phyloP scores from a whole-genome alignment of 2,888 invertebrate genomes.

The Anoplius nigerrimus region DNA sequence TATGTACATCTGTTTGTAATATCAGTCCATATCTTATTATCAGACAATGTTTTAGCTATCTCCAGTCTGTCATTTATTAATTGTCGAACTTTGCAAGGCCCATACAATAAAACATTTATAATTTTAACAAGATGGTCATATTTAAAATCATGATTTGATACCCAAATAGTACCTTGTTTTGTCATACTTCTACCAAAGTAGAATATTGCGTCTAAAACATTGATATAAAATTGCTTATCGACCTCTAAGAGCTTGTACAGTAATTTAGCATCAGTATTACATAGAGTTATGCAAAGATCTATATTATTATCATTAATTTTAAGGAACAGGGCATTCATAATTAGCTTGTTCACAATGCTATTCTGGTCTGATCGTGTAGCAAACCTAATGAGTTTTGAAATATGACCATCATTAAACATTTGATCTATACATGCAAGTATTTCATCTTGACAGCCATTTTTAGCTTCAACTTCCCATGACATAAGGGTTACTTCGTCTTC shows the following conservation, averaged over 20 bases:
- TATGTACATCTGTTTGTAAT: constrained; percentile 63
- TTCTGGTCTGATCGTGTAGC: constrained; percentile 53
- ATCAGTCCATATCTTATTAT: constrained; percentile 62
- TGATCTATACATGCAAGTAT: constrained; percentile 62
- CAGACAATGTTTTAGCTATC: constrained; percentile 71
- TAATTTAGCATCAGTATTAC: constrained; percentile 61
- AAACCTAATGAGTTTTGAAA: constrained; percentile 68
- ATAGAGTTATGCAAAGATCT: constrained; percentile 64
- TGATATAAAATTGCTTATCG: constrained; percentile 69
- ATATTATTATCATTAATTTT: constrained; percentile 55
- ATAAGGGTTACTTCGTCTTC: constrained; percentile 62
- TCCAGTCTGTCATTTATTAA: constrained; percentile 75
- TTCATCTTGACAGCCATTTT: constrained; percentile 61
- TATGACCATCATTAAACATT: constrained; percentile 65
- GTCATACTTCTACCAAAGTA: constrained; percentile 76
- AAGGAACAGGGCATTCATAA: constrained; percentile 54
- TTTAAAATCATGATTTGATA: constrained; percentile 74
- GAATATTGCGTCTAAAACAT: constrained; percentile 74
- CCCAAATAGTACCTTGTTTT: constrained; percentile 69
- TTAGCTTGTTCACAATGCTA: constrained; percentile 50
- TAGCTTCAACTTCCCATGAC: constrained; percentile 62
- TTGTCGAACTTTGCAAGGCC: constrained; percentile 70
- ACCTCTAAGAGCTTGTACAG: constrained; percentile 68
- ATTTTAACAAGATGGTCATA: constrained; percentile 76
- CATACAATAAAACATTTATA: constrained; percentile 74